A percentile compares a stretch with the other conserved stretches of the same genome.
Conservation (phyloP, 2,888 invertebrate genomes). For the Amphimallon solstitiale region DNA sequence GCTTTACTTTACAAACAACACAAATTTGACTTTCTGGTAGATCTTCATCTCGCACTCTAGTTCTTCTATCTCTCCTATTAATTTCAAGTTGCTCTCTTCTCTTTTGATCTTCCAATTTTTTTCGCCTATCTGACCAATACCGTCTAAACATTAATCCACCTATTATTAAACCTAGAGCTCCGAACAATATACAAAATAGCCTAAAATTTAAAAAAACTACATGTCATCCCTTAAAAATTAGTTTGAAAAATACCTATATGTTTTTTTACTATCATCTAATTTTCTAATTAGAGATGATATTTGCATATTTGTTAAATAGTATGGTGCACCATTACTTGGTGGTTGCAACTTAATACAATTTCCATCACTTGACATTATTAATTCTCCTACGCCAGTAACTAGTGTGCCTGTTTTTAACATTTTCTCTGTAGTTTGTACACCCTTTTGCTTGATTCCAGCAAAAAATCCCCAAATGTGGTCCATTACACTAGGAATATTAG, state of each 20-base stretch:
- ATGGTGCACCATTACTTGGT: conserved; percentile 75
- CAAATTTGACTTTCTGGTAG: conserved; percentile 76
- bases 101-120: conserved; percentile 67
- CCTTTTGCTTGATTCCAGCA: conserved; percentile 83
- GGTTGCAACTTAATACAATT: conserved; percentile 75
- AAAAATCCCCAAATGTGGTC: conserved; percentile 89
- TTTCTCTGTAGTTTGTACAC: conserved; percentile 87
- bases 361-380: conserved; percentile 72
- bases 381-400: conserved; percentile 82
- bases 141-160: conserved; percentile 64
- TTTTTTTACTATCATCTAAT: conserved; percentile 76
- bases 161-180: conserved; percentile 67
- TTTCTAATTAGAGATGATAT: conserved; percentile 78
- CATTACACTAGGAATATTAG: conserved; percentile 77
- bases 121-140: conserved; percentile 65
- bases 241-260: conserved; percentile 68
- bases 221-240: conserved; percentile 2
- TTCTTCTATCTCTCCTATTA: conserved; percentile 73
- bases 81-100: conserved; percentile 72
- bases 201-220: conserved; percentile 53
- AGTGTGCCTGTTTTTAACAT: conserved; percentile 85
- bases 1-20: conserved; percentile 87
- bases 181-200: conserved; percentile 67
- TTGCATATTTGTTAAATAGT: conserved; percentile 83
- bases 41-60: conserved; percentile 71